Conservation (phyloP, 2,888 invertebrate species). For the Eustalomyia histrio region DNA sequence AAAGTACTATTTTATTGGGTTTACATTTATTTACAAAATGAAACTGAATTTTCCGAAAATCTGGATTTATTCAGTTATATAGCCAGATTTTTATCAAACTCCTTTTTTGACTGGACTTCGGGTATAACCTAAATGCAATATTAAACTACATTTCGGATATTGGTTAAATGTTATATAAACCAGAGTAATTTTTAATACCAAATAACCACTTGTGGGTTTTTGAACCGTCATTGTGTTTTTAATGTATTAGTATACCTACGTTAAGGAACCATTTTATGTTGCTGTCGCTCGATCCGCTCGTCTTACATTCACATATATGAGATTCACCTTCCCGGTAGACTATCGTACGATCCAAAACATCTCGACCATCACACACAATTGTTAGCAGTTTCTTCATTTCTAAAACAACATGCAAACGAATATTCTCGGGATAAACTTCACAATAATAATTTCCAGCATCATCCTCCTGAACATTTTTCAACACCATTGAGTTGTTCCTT, state of each 20-base stretch:
- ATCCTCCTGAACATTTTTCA: slow-evolving; percentile 68
- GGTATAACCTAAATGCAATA: too few relatives aligned
- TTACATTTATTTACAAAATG: too few relatives aligned
- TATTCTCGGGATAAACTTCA: slow-evolving; percentile 72
- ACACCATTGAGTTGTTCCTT: slow-evolving; percentile 73
- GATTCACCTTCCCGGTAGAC: slow-evolving; percentile 76
- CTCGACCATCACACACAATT: slow-evolving; percentile 75
- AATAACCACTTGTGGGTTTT: too few relatives aligned
- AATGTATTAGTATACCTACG: slow-evolving; percentile 69
- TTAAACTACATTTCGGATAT: too few relatives aligned
- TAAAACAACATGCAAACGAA: slow-evolving; percentile 70
- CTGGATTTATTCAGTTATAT: too few relatives aligned
- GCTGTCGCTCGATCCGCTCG: slow-evolving; percentile 67
- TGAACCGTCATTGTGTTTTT: too few relatives aligned
- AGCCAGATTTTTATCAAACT: too few relatives aligned
- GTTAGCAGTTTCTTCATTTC: slow-evolving; percentile 71
- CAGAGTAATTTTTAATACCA: too few relatives aligned
- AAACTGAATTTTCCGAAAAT: too few relatives aligned
- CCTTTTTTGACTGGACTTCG: too few relatives aligned
- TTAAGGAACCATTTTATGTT: slow-evolving; percentile 77
- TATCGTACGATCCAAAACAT: slow-evolving; percentile 75
- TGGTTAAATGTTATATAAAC: too few relatives aligned
- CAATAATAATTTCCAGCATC: slow-evolving; percentile 75
- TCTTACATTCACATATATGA: slow-evolving; percentile 74
- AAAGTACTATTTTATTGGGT: too few relatives aligned